Percentiles rank a stretch among this genome's conserved stretches.
phyloP scores from a whole-genome alignment of 2,888 invertebrate genomes.

The Ceriagrion tenellum region DNA sequence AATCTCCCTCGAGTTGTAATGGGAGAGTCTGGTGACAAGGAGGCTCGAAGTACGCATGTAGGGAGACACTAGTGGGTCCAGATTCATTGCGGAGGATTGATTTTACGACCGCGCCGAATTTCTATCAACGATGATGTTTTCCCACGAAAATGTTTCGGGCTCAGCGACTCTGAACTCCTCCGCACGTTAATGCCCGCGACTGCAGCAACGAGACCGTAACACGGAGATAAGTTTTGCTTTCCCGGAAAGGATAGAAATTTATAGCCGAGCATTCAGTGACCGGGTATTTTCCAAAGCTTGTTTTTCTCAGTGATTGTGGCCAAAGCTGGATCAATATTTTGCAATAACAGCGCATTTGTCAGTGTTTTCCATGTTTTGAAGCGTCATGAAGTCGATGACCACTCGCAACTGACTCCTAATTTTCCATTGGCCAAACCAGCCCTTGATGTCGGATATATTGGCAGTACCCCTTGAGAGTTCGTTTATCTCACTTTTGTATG shows the following conservation, averaged over 20 bases:
- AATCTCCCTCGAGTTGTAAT: background rate
- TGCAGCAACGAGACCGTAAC: background rate
- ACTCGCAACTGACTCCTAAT: background rate
- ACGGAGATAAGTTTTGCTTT: background rate
- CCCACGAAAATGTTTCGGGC: background rate
- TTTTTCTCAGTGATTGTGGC: background rate
- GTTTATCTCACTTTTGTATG: background rate
- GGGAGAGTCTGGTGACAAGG: background rate
- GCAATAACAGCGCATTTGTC: background rate
- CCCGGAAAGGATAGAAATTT: background rate
- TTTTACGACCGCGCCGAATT: background rate
- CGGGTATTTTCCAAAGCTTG: background rate
- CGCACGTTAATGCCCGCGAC: background rate
- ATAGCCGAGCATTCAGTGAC: background rate
- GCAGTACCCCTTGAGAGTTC: background rate
- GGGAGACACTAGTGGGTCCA: background rate
- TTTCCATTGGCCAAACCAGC: background rate
- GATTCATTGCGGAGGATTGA: slow-evolving; percentile 4
- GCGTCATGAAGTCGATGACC: background rate
- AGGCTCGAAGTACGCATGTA: background rate
- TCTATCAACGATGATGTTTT: slow-evolving; percentile 32
- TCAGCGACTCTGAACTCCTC: background rate
- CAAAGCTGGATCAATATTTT: background rate
- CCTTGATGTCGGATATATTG: background rate
- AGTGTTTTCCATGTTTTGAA: background rate